A percentile compares a stretch with the other conserved stretches of the same genome.
Conservation (phyloP, 2,797 vertebrate genomes). For the Eidolon dupreanum region DNA sequence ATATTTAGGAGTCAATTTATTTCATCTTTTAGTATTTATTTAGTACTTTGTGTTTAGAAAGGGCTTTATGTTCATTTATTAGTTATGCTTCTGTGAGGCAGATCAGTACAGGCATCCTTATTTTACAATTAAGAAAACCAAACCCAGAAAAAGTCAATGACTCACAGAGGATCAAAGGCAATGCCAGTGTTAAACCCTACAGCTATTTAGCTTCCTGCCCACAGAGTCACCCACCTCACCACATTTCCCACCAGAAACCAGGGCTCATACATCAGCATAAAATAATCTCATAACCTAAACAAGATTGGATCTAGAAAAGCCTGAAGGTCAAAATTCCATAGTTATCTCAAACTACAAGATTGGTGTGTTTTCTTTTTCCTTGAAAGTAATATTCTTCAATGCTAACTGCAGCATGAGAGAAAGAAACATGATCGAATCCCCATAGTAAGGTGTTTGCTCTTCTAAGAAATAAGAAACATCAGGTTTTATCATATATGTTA, state of each 20-base stretch:
- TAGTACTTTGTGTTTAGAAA: not conserved
- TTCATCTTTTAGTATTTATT: constrained; percentile 41
- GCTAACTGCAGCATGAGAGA: not conserved
- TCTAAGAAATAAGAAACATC: constrained; percentile 6
- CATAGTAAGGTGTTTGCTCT: not conserved
- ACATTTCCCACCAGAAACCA: not conserved
- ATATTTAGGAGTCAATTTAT: not conserved
- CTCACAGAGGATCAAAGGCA: not conserved
- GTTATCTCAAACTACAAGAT: not conserved
- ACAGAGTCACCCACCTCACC: not conserved
- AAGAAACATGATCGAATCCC: not conserved
- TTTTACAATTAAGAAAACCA: constrained; percentile 39
- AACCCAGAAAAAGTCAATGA: not conserved
- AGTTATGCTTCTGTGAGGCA: not conserved
- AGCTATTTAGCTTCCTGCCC: not conserved
- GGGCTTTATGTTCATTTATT: not conserved
- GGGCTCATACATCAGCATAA: not conserved
- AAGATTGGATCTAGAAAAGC: not conserved
- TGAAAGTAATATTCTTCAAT: not conserved
- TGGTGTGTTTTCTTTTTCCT: not conserved
- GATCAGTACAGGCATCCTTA: not conserved
- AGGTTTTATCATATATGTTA: not conserved
- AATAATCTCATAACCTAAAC: not conserved
- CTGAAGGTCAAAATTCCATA: not conserved
- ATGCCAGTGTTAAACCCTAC: not conserved